Conservation (phyloP, 92 coral and sea anemone genomes). For the Siderastrea radians region DNA sequence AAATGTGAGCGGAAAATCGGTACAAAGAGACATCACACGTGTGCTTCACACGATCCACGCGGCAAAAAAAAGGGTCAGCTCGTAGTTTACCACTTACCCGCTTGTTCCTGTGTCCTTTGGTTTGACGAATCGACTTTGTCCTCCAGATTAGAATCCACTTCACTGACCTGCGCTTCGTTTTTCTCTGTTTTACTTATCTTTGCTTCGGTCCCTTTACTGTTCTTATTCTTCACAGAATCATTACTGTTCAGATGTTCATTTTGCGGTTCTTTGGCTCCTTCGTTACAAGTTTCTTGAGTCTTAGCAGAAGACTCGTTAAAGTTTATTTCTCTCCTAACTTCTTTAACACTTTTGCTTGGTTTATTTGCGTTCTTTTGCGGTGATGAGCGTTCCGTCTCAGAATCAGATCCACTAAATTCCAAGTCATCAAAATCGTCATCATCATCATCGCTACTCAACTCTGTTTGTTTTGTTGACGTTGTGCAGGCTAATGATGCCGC, state of each 20-base stretch:
- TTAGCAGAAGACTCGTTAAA: slow-evolving; percentile 9
- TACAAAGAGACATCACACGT: not conserved
- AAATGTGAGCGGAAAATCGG: no score
- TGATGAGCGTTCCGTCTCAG: slow-evolving; percentile 68
- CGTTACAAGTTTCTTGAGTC: not conserved
- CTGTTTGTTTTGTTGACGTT: slow-evolving; percentile 58
- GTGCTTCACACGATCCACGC: not conserved
- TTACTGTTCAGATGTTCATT: not conserved
- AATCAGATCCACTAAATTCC: slow-evolving; percentile 89
- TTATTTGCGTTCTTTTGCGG: slow-evolving; percentile 56
- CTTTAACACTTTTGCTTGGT: not conserved
- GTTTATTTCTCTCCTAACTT: slow-evolving; percentile 32
- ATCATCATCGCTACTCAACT: slow-evolving; percentile 65
- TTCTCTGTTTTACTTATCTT: not conserved
- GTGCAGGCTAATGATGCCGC: slow-evolving; percentile 93
- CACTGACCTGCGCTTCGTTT: slow-evolving; percentile 9
- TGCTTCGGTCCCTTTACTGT: not conserved
- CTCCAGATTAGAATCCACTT: slow-evolving; percentile 8
- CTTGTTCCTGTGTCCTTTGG: slow-evolving; percentile 36
- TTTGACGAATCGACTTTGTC: slow-evolving; percentile 27
- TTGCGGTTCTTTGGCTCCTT: not conserved
- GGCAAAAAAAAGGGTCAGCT: not conserved
- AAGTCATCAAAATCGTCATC: slow-evolving; percentile 82
- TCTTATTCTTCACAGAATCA: not conserved
- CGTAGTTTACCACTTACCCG: slow-evolving; percentile 8